These are phyloP conservation scores for Numenius phaeopus DNA, from an alignment of 2,797 vertebrate genomes.

Conservation along the genomic window DNA sequence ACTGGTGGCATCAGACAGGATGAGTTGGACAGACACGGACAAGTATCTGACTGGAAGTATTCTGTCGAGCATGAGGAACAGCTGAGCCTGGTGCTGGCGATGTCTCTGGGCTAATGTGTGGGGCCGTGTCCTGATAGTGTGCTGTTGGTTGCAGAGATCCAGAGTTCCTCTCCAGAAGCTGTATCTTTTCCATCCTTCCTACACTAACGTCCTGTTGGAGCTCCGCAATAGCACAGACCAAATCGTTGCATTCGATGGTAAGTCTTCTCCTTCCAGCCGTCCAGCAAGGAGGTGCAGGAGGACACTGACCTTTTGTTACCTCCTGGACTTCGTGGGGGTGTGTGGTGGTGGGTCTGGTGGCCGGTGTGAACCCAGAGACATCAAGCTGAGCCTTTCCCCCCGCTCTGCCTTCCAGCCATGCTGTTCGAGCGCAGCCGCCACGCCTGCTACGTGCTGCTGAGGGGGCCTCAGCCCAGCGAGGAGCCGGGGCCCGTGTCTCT, in stretches of 20 bases:
- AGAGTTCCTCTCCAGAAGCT: constrained; percentile 58
- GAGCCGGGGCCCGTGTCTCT: constrained; percentile 80
- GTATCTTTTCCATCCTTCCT: constrained; percentile 88
- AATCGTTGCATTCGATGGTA: constrained; percentile 87
- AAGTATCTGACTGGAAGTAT: not conserved
- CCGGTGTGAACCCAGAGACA: not conserved
- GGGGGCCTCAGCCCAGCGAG: constrained; percentile 66
- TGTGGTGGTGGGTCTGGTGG: accelerated
- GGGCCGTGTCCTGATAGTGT: not conserved
- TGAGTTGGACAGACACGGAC: not conserved
- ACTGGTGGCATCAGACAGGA: not conserved
- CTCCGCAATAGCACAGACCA: constrained; percentile 80
- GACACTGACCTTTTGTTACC: not conserved
- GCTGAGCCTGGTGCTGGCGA: not conserved
- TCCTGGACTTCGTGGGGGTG: not conserved
- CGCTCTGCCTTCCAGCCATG: constrained; percentile 70
- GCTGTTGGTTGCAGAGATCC: constrained; percentile 51
- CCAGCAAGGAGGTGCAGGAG: accelerated
- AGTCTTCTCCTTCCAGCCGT: not conserved
- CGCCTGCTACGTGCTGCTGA: constrained; percentile 88
- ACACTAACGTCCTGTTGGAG: constrained; percentile 85
- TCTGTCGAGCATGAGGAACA: not conserved
- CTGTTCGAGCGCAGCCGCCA: constrained; percentile 91
- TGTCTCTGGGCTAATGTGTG: not conserved
- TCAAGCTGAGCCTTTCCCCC: not conserved